Base-by-base conservation (phyloP, 2,888 invertebrate genomes). In the Perithous albicinctus region DNA sequence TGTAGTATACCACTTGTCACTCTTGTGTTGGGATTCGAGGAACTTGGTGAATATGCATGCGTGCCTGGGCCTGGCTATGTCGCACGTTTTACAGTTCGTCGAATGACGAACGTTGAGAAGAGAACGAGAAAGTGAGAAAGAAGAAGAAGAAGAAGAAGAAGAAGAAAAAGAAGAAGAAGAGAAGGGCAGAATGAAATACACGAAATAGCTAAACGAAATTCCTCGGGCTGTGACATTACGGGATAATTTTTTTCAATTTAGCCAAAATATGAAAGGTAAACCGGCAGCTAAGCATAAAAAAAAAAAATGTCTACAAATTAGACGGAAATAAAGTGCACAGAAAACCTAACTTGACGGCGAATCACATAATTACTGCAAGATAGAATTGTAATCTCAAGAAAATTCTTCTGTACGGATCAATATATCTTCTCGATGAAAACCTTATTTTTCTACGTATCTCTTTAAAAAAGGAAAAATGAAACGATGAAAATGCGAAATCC, bases 401-500 rank as follows among this genome's bases (percentile, higher is more conserved):
- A n/a, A n/a, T n/a, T n/a, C n/a, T n/a, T n/a, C n/a, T n/a, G n/a
- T n/a, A n/a, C n/a, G n/a, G n/a, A n/a, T n/a, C n/a, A n/a, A n/a
- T n/a, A n/a, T n/a, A n/a, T n/a, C n/a, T n/a, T n/a, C n/a, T n/a
- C n/a, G n/a, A n/a, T n/a, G 10, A 38, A 38, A 38, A 10, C 8
- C 7, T 38, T 38, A 10, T 38, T 38, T 38, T 38, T 10, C 0
- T 10, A 10, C 10, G 2, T 8, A 10, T 2, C 38, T 38, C 38
- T 38, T 4, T 59, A 35, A 41, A 41, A 41, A 32, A 41, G 12
- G 18, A 43, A 63, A 35, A 56, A 35, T 8, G 20, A 18, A 20
- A 7, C 10, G 48, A 48, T 20, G 0, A 12, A 23, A 54, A 12
- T n/a, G 23, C 26, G 35, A 74, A 84, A 83, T 85, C 85, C 83